Conservation (phyloP, 2,113 vertebrate species). For the Phoenicopterus ruber region DNA sequence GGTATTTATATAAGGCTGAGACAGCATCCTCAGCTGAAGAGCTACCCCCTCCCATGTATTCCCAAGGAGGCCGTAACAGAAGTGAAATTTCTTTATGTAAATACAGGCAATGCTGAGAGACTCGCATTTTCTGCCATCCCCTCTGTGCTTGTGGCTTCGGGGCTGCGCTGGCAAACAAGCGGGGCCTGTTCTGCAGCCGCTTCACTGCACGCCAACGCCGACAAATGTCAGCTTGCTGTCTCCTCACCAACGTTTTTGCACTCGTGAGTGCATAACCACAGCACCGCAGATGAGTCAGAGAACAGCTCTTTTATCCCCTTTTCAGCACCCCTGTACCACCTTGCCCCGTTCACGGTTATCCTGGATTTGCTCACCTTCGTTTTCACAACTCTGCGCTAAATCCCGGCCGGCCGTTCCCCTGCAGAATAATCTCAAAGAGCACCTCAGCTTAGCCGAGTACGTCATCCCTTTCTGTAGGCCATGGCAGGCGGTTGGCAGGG, state of each 20-base stretch:
- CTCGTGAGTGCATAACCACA: neutral
- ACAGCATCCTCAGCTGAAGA: neutral
- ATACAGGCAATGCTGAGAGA: neutral
- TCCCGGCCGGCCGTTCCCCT: neutral
- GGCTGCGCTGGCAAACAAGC: neutral
- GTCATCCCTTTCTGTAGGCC: neutral
- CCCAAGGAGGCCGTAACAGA: neutral
- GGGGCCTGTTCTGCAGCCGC: neutral
- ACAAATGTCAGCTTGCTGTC: neutral
- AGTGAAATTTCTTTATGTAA: conserved; percentile 8
- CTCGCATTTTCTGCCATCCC: neutral
- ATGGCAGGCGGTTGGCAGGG: neutral
- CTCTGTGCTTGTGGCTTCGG: neutral
- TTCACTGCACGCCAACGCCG: accelerated
- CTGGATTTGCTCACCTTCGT: neutral
- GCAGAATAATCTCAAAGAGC: neutral
- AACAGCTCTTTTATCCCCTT: neutral
- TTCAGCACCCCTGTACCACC: neutral
- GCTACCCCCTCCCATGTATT: neutral
- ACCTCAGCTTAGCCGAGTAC: neutral
- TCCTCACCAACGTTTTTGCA: neutral
- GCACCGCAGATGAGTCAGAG: neutral
- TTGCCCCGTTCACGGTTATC: neutral
- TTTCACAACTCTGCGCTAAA: neutral
- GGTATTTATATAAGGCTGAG: conserved; percentile 53